Evolutionary conservation across 2,113 vertebrate species (phyloP), one percentile per base, ranked within the genome.

Genomic region (Pelusios castaneus): DNA sequence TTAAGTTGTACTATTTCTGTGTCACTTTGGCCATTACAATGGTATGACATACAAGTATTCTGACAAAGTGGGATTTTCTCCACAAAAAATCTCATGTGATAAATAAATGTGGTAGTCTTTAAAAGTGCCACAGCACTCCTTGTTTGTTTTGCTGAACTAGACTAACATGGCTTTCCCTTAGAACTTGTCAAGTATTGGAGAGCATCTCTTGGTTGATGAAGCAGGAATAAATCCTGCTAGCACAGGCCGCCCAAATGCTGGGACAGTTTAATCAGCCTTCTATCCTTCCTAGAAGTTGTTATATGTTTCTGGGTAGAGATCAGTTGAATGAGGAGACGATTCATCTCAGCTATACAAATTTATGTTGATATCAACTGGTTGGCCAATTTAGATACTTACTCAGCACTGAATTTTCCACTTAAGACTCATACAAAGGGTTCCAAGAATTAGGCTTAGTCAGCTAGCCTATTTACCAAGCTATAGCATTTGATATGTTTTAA

Each of bases 361-460:
- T 92, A 41, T 93, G 84, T 91, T 82, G 86, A 95, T 45, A 76
- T 76, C 43, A 76, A 29, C 6, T 7, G 43, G 73, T 41, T 76
- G 73, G 25, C 11, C 43, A 24, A 76, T 43, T 76, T 27, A 29
- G 25, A 27, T 27, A 45, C 41, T 76, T 45, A 76, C 56, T 97
- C 92, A 97, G 89, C 93, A 84, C 91, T 87, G 73, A 93, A 87
- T 85, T 94, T 82, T 87, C 82, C 84, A 79, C 49, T 67, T 84
- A 92, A 89, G 89, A 96, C 45, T 82, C 84, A n/a, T 95, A 54
- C 52, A 82, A 41, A 27, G 34, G 29, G 52, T 96, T 95, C 91
- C 89, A 94, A 89, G 96, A 97, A 96, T 3, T 92, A 77, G 38
- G 56, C 52, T 49, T 95, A 81, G 80, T 81, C 54, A 81, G 52